phyloP scores from a whole-genome alignment of 1,140 invertebrate species.

The Diorhabda sublineata region DNA sequence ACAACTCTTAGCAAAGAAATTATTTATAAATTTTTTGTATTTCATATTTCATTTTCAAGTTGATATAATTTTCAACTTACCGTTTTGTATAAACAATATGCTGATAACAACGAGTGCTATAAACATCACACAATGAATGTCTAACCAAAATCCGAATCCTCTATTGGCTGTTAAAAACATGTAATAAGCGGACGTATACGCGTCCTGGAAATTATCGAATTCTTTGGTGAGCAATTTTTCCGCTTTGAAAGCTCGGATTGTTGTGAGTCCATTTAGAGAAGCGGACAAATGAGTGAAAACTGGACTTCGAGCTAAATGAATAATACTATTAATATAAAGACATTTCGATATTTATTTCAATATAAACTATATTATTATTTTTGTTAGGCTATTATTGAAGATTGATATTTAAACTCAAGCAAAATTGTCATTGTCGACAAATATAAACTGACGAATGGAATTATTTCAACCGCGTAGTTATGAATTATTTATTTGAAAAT shows the following conservation, averaged over 20 bases:
- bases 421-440: not conserved
- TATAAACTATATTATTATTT: not conserved
- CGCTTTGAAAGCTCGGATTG: constrained; percentile 69
- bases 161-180: constrained; percentile 63
- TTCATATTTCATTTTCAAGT: not conserved
- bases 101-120: constrained; percentile 55
- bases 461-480: not conserved
- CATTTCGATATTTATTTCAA: constrained; percentile 8
- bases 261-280: constrained; percentile 72
- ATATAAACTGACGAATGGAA: not conserved
- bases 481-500: not conserved
- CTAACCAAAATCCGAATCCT: constrained; percentile 54
- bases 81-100: constrained; percentile 48
- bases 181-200: constrained; percentile 62
- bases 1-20: not conserved
- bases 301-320: constrained; percentile 63
- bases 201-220: constrained; percentile 58
- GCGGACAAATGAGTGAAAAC: constrained; percentile 79
- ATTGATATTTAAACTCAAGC: not conserved
- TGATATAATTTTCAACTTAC: constrained; percentile 33
- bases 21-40: constrained; percentile 23
- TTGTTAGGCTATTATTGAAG: not conserved
- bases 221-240: constrained; percentile 65
- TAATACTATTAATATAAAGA: not conserved
- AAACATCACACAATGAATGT: constrained; percentile 68